phyloP scores from a whole-genome alignment of 2,113 vertebrate genomes.

The Gracilinanus agilis region DNA sequence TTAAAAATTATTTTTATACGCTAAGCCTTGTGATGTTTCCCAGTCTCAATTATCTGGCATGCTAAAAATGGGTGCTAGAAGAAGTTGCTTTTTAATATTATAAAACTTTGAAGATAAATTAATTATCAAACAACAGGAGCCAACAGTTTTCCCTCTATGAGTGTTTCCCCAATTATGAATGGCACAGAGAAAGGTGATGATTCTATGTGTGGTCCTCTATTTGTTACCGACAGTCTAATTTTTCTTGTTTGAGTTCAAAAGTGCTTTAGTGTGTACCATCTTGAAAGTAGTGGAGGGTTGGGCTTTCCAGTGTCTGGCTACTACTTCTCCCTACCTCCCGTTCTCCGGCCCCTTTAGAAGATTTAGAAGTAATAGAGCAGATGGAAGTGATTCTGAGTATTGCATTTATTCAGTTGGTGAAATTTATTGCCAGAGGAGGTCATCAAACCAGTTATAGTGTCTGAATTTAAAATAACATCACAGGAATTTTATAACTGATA shows the following conservation, averaged over 20 bases:
- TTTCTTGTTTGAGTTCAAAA: conserved; percentile 4
- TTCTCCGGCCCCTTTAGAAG: conserved; percentile 6
- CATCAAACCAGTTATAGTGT: conserved; percentile 58
- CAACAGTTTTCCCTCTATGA: neutral
- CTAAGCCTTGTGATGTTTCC: neutral
- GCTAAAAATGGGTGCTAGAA: conserved; percentile 8
- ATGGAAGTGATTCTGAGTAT: neutral
- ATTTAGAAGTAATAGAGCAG: conserved; percentile 26
- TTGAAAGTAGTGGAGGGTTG: neutral
- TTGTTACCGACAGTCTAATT: neutral
- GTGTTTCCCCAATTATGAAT: conserved; percentile 36
- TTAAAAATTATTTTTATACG: neutral
- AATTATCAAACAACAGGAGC: neutral
- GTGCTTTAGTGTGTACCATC: neutral
- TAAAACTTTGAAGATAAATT: conserved; percentile 24
- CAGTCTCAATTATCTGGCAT: conserved; percentile 10
- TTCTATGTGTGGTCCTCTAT: neutral
- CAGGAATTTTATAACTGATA: conserved; percentile 64
- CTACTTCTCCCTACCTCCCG: neutral
- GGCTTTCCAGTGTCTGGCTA: neutral
- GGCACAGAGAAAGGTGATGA: neutral
- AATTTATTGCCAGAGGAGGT: conserved; percentile 58
- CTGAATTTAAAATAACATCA: conserved; percentile 57
- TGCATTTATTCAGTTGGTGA: conserved; percentile 44
- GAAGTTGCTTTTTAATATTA: neutral